Base-by-base conservation (phyloP, 2,797 vertebrate species). In the Botia almorhae region DNA sequence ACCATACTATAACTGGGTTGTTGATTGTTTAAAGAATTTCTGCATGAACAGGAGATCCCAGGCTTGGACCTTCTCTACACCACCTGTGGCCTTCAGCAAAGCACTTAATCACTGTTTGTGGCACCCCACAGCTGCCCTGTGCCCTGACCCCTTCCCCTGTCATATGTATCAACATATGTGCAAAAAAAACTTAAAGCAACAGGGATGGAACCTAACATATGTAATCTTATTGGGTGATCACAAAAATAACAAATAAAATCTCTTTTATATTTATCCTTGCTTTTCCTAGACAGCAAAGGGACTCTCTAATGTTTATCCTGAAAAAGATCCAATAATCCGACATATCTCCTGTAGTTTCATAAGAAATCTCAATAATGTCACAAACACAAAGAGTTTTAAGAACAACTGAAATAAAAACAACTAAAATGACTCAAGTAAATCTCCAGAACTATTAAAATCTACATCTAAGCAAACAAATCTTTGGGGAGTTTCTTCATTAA, bases 71-170 rank as follows among this genome's bases (percentile, higher is more conserved):
- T 36, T 63, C 56, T 71, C 7, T 69, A 39, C 33, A 65, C 48
- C 61, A 67, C n/a, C 61, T 53, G 76, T 69, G 76, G 46, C 46
- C 29, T 64, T 71, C 16, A 78, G 56, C 2, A 63, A 36, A 58
- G 26, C 26, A 53, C 29, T 69, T 69, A 58, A 48, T 70, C 76
- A 69, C 26, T 50, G 23, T 51, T 61, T 75, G 5, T 33, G 8
- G 61, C 26, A 7, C n/a, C 55, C 36, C 33, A 17, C 72, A 75
- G 60, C 39, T 74, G 56, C 39, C 4, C 36, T 48, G 14, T 26
- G 3, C 14, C 29, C 36, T 26, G 58, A 17, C 4, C 2, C 12
- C 4, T 26, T 65, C 16, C 64, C 36, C 12, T 21, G 39, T 10
- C 36, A 17, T 64, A 46, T 26, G 2, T 68, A 69, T 68, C 36